A percentile compares a stretch with the other conserved stretches of the same genome.
Evolutionary conservation across 2,888 invertebrate species (phyloP).

Genomic region (Lutraria lutraria): DNA sequence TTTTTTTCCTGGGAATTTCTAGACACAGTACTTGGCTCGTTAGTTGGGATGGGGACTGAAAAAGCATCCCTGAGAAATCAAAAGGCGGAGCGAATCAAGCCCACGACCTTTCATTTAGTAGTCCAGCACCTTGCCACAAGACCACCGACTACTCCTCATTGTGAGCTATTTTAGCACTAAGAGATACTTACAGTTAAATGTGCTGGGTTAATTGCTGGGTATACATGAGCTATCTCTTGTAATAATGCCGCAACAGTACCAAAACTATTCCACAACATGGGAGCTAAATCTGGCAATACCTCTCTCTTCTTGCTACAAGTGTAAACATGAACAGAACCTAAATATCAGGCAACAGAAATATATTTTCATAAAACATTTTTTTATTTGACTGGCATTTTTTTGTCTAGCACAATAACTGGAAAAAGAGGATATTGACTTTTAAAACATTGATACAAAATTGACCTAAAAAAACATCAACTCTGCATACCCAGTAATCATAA

Average conservation of each 20-base stretch:
- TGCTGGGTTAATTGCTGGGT: slow-evolving; percentile 99
- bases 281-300: slow-evolving; percentile 97
- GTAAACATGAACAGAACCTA: not conserved
- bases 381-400: not conserved
- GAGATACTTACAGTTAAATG: slow-evolving; percentile 92
- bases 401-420: not conserved
- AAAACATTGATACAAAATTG: not conserved
- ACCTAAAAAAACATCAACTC: too few relatives aligned
- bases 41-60: too few relatives aligned
- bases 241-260: slow-evolving; percentile 98
- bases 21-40: too few relatives aligned
- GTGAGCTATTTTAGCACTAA: too few relatives aligned
- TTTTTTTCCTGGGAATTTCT: too few relatives aligned
- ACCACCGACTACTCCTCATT: too few relatives aligned
- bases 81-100: too few relatives aligned
- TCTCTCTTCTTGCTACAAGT: slow-evolving; percentile 92
- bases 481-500: too few relatives aligned
- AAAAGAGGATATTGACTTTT: not conserved
- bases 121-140: too few relatives aligned
- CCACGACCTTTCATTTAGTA: too few relatives aligned
- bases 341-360: not conserved
- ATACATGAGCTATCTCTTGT: slow-evolving; percentile 98
- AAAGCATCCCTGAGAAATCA: too few relatives aligned
- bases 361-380: not conserved
- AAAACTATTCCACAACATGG: slow-evolving; percentile 99